A percentile compares a stretch with the other conserved stretches of the same genome.
phyloP scores from a whole-genome alignment of 2,113 vertebrate genomes.

The Eolophus roseicapilla region DNA sequence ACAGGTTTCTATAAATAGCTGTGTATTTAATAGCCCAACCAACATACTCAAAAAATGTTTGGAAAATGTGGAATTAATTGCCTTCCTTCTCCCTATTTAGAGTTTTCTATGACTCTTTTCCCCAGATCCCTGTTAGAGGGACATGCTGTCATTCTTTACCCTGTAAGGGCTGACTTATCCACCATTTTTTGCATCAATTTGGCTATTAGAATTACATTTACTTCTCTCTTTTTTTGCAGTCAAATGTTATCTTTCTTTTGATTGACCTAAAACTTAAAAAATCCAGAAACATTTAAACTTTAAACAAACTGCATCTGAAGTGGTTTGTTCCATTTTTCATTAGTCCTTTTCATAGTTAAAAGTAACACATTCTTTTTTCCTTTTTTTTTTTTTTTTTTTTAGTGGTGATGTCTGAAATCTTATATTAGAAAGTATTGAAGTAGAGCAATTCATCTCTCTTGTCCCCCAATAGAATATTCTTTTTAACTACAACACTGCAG shows the following conservation, averaged over 20 bases:
- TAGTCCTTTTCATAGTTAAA: neutral
- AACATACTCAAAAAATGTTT: neutral
- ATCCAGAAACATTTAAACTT: neutral
- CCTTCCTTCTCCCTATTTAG: neutral
- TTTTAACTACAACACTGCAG: neutral
- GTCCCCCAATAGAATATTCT: neutral
- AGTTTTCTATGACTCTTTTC: neutral
- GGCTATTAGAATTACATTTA: neutral
- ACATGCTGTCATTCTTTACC: neutral
- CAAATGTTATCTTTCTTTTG: neutral
- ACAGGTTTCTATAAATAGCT: slow-evolving; percentile 45
- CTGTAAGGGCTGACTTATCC: neutral
- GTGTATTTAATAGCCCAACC: slow-evolving; percentile 38
- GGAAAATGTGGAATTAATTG: slow-evolving; percentile 56
- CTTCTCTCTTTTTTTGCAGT: neutral
- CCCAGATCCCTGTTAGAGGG: neutral
- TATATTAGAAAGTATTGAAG: neutral
- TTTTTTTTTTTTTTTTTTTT: neutral
- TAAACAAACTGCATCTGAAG: neutral
- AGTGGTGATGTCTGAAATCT: neutral
- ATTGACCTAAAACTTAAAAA: neutral
- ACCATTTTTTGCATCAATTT: neutral
- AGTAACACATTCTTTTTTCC: neutral
- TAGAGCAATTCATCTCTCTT: neutral
- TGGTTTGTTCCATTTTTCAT: neutral